Conservation (phyloP, 2,888 invertebrate species). For the Perdita meconis region DNA sequence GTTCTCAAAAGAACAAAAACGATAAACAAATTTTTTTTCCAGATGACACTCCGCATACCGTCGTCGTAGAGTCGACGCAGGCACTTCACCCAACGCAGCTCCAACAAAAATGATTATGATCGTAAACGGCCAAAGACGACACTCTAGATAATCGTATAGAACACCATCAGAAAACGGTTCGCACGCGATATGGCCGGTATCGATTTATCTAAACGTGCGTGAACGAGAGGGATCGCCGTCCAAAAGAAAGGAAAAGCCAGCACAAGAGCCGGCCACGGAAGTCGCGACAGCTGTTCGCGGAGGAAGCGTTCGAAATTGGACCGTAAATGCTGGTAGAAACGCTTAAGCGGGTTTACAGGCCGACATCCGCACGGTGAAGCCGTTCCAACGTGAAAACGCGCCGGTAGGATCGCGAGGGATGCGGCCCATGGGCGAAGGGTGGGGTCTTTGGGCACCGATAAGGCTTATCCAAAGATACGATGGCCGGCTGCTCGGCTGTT, state of each 20-base stretch:
- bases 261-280: neutral
- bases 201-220: neutral
- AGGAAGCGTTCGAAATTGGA: constrained; percentile 27
- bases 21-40: constrained; percentile 59
- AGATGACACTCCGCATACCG: constrained; percentile 65
- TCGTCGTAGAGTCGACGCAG: constrained; percentile 66
- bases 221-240: neutral
- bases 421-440: constrained; percentile 71
- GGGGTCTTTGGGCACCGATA: constrained; percentile 76
- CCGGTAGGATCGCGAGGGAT: constrained; percentile 61
- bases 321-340: constrained; percentile 36
- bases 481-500: constrained; percentile 74
- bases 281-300: constrained; percentile 4
- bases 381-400: constrained; percentile 42
- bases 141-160: neutral
- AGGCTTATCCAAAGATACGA: constrained; percentile 79
- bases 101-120: constrained; percentile 28
- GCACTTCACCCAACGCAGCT: constrained; percentile 29
- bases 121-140: constrained; percentile 12
- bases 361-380: constrained; percentile 16
- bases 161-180: neutral
- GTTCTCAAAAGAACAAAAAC: constrained; percentile 8
- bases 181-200: no score
- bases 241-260: neutral
- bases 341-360: constrained; percentile 31